phyloP scores from a whole-genome alignment of 2,888 invertebrate species.

The Lottia gigantea region DNA sequence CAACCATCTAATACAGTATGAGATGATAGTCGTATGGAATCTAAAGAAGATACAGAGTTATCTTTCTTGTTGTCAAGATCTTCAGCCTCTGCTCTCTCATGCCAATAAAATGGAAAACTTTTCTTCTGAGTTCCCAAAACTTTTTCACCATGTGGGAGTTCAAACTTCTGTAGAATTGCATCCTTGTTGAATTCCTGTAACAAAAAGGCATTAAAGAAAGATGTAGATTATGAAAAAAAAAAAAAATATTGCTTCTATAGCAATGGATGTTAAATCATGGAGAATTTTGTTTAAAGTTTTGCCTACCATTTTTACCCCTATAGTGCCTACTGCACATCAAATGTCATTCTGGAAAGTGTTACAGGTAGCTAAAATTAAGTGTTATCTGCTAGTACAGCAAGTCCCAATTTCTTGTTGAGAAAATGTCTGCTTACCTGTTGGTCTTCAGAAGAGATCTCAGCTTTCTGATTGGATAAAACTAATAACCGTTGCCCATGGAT shows the following conservation, averaged over 20 bases:
- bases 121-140: constrained; percentile 71
- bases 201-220: constrained; percentile 14
- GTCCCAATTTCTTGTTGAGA: neutral
- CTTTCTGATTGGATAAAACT: constrained; percentile 73
- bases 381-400: too few relatives aligned
- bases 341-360: too few relatives aligned
- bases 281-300: too few relatives aligned
- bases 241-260: too few relatives aligned
- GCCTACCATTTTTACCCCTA: too few relatives aligned
- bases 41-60: constrained; percentile 29
- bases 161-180: constrained; percentile 73
- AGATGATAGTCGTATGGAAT: constrained; percentile 48
- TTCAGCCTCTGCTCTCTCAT: constrained; percentile 46
- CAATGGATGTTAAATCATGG: too few relatives aligned
- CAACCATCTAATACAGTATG: constrained; percentile 69
- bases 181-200: constrained; percentile 74
- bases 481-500: constrained; percentile 62
- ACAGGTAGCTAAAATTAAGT: neutral
- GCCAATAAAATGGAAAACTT: constrained; percentile 64
- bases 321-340: too few relatives aligned
- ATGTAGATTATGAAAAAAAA: neutral
- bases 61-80: constrained; percentile 17
- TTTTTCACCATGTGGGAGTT: constrained; percentile 71
- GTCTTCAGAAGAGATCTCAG: constrained; percentile 69
- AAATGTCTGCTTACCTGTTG: constrained; percentile 35